Evolutionary conservation across 2,797 vertebrate species (phyloP), one percentile per base, ranked within the genome.

Genomic region (Helarctos malayanus): DNA sequence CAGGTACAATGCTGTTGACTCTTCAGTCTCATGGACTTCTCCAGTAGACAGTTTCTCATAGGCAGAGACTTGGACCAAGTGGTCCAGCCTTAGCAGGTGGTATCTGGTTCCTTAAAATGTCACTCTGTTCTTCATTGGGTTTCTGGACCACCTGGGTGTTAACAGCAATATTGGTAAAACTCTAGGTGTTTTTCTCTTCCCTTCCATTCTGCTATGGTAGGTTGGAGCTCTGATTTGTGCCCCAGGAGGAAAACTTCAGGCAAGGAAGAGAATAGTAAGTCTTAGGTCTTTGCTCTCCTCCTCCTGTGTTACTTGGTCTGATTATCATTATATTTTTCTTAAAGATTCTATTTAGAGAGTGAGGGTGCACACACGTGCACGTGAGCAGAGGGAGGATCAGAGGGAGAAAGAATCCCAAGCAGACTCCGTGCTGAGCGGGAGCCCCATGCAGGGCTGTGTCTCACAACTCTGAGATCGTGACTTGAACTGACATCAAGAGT

Each of bases 71-170:
- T 93, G 73, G 35, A 59, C 57, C 75, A 75, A 54, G 54, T 68
- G 56, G 45, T 80, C 65, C 80, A 23, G 25, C 32, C 41, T 73
- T 80, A 80, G 88, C 57, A 59, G 61, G n/a, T 32, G 3, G 41
- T 65, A 47, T 32, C 52, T 76, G 13, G 54, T 91, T 82, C 61
- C 41, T 38, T 45, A 56, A 65, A 71, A 29, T 84, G 71, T 78
- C 49, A 41, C 29, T 71, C 27, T 59, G 35, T 3, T 93, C 61
- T 73, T 90, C 45, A 32, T n/a, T 88, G 57, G 57, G 32, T 87
- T 95, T 96, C 29, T 79, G 87, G 57, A 61, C 49, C 80, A 56
- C 2, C 41, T 69, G 32, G 32, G 27, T 87, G 13, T 90, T 95
- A 29, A 0, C 71, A 80, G 49, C 41, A 84, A 59, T 63, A 80